Percentiles rank a stretch among this genome's conserved stretches.
phyloP scores from a whole-genome alignment of 2,113 vertebrate species.

The Brachyhypopomus gauderio region DNA sequence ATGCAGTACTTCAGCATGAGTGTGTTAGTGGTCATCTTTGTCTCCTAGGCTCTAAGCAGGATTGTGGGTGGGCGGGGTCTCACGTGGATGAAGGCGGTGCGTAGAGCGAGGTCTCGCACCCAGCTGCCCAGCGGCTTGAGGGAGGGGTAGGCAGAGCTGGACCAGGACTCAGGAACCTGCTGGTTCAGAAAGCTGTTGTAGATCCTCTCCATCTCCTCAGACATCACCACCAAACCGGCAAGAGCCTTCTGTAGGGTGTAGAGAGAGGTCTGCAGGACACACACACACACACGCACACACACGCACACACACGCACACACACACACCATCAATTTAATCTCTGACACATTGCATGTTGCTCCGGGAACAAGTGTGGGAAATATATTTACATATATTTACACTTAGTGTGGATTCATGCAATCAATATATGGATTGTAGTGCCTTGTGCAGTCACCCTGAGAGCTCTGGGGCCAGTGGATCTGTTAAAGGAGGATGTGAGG shows the following conservation, averaged over 20 bases:
- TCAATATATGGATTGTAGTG: too few relatives aligned
- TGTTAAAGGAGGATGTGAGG: too few relatives aligned
- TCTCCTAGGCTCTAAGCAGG: too few relatives aligned
- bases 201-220: conserved; percentile 81
- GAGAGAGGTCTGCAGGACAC: conserved; percentile 70
- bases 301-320: background rate
- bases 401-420: too few relatives aligned
- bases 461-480: too few relatives aligned
- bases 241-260: conserved; percentile 77
- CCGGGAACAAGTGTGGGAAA: too few relatives aligned
- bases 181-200: conserved; percentile 82
- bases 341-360: too few relatives aligned
- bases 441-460: too few relatives aligned
- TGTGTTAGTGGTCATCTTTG: too few relatives aligned
- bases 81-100: conserved; percentile 79
- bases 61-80: too few relatives aligned
- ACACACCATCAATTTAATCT: background rate
- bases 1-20: too few relatives aligned
- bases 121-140: conserved; percentile 78
- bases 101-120: conserved; percentile 78
- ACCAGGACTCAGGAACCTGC: conserved; percentile 74
- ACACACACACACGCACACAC: background rate
- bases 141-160: conserved; percentile 75
- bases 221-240: conserved; percentile 80
- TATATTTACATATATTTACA: too few relatives aligned